Evolutionary conservation across 2,797 vertebrate species (phyloP).

Genomic region (Propithecus perrieri): DNA sequence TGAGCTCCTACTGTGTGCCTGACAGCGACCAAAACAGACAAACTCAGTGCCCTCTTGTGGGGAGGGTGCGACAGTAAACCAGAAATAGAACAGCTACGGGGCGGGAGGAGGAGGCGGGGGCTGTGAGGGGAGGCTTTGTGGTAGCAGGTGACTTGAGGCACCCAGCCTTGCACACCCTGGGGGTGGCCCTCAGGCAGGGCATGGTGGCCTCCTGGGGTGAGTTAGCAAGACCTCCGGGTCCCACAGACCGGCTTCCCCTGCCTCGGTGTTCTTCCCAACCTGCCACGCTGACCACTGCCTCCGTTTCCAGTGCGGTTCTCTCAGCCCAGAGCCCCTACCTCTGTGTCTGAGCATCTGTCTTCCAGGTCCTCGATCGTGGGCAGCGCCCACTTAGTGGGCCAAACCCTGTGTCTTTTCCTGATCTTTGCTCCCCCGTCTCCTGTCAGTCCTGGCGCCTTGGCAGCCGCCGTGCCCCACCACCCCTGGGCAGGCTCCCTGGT

Average conservation of each 20-base stretch:
- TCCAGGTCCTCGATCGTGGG: neutral
- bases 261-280: neutral
- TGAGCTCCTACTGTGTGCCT: neutral
- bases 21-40: neutral
- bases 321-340: neutral
- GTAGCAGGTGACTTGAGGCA: neutral
- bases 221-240: neutral
- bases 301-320: neutral
- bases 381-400: neutral
- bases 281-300: too few species aligned
- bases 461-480: accelerated
- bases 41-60: neutral
- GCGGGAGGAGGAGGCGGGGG: neutral
- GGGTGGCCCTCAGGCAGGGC: neutral
- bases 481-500: neutral
- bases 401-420: neutral
- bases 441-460: neutral
- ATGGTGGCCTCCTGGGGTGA: neutral
- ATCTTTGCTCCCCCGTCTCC: neutral
- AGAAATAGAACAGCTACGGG: neutral
- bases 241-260: neutral
- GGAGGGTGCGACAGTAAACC: too few species aligned
- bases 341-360: neutral
- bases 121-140: neutral
- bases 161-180: accelerated